Evolutionary conservation across 2,797 vertebrate genomes (phyloP).

Genomic region (Melanotaenia parkinsoni): DNA sequence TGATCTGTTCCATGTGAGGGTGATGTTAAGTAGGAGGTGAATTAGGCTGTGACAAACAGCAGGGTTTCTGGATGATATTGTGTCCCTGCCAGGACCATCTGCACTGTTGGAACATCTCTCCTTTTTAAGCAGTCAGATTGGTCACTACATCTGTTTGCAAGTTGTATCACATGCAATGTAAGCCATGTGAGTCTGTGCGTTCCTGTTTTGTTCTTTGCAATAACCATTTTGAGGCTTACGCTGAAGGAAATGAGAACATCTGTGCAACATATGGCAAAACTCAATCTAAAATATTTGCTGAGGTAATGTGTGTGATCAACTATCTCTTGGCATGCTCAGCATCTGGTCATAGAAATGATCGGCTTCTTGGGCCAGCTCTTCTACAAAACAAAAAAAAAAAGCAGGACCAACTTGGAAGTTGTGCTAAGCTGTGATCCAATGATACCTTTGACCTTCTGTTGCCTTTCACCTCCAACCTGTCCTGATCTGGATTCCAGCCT

Average conservation of each 20-base stretch:
- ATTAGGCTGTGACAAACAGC: conserved; percentile 59
- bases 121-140: conserved; percentile 42
- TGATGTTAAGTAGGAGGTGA: conserved; percentile 72
- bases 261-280: conserved; percentile 1
- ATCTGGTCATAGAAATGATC: background rate
- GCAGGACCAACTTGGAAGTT: background rate
- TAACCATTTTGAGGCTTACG: conserved; percentile 14
- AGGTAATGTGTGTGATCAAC: background rate
- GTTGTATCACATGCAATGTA: conserved; percentile 32
- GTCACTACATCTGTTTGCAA: conserved; percentile 57
- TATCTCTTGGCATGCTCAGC: background rate
- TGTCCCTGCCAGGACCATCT: conserved; percentile 68
- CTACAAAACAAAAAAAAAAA: background rate
- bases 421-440: background rate
- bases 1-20: conserved; percentile 56
- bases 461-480: background rate
- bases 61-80: conserved; percentile 58
- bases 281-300: background rate
- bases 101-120: conserved; percentile 59
- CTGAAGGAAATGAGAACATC: conserved; percentile 26
- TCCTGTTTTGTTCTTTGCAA: background rate
- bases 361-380: background rate
- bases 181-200: background rate
- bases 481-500: background rate
- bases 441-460: background rate